These are phyloP conservation scores for Zaprionus nigranus DNA, from an alignment of 1,140 invertebrate species.

Conservation along the genomic window DNA sequence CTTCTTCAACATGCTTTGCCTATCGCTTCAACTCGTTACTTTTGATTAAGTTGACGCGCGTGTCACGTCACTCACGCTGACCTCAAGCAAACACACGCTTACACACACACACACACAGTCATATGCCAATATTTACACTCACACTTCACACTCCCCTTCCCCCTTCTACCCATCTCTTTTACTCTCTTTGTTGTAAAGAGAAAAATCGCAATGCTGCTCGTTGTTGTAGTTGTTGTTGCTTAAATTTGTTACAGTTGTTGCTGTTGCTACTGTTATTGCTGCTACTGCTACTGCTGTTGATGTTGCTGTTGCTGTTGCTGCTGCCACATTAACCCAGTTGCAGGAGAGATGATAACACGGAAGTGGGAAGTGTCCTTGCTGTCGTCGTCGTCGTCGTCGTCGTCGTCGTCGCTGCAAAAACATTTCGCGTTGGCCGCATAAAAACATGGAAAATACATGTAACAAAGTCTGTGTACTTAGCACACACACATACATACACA, in stretches of 20 bases:
- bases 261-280: conserved; percentile 4
- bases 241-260: conserved; percentile 7
- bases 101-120: neutral
- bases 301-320: conserved; percentile 38
- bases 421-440: conserved; percentile 54
- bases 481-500: conserved; percentile 17
- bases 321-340: conserved; percentile 73
- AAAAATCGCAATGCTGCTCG: conserved; percentile 18
- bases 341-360: conserved; percentile 64
- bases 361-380: conserved; percentile 37
- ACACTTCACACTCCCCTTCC: neutral
- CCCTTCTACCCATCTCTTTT: neutral
- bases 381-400: conserved; percentile 63
- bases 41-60: neutral
- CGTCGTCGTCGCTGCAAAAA: conserved; percentile 48
- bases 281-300: conserved; percentile 1
- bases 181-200: neutral
- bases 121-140: conserved; percentile 3
- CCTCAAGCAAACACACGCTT: neutral
- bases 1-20: neutral
- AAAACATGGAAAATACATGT: conserved; percentile 68
- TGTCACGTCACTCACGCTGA: neutral
- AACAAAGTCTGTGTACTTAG: conserved; percentile 41
- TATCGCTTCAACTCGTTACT: neutral
- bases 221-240: conserved; percentile 19